Evolutionary conservation across 2,797 vertebrate species (phyloP), one percentile per base, ranked within the genome.

Genomic region (Hafferia zeledoni): DNA sequence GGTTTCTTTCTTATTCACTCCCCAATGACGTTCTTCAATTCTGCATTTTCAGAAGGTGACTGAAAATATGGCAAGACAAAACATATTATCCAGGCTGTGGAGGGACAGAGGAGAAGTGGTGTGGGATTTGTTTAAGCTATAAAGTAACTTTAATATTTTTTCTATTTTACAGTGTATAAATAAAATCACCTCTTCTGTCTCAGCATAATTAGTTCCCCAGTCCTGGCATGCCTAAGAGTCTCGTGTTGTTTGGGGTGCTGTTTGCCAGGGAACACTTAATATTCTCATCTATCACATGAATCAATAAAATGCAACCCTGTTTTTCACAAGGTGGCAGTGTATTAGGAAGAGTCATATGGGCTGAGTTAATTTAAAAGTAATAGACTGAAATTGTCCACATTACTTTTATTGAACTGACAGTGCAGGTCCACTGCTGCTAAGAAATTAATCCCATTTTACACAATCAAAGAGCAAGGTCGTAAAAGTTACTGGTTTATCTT

Each of bases 301-400:
- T 97, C 96, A 92, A 97, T 96, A 97, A 61, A 63, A 93, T 0
- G 7, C 89, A 93, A 95, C 83, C 92, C 83, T 89, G 88, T 94
- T 96, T 95, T 92, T 95, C 93, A 94, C 93, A 94, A 97, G 94
- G 94, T 93, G 96, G 95, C 94, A 95, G 60, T 68, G 67, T 94
- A 96, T 22, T 78, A 96, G 93, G 96, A 96, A 96, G 86, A 93
- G 97, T 96, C 95, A 92, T 90, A 89, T 16, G 61, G 77, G 91
- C 92, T 89, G 92, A 97, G 97, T 95, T 98, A 97, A 98, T 98
- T 97, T 96, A 97, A 97, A 98, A 97, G 96, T 97, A 97, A 98
- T 95, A 97, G 96, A 98, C 94, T 95, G 94, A 95, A 96, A 97
- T 96, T 94, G 96, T 90, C 97, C 94, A 87, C 97, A 95, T 96